These are phyloP conservation scores for Dicentrarchus labrax DNA, from an alignment of 2,113 vertebrate genomes.

Conservation along the genomic window DNA sequence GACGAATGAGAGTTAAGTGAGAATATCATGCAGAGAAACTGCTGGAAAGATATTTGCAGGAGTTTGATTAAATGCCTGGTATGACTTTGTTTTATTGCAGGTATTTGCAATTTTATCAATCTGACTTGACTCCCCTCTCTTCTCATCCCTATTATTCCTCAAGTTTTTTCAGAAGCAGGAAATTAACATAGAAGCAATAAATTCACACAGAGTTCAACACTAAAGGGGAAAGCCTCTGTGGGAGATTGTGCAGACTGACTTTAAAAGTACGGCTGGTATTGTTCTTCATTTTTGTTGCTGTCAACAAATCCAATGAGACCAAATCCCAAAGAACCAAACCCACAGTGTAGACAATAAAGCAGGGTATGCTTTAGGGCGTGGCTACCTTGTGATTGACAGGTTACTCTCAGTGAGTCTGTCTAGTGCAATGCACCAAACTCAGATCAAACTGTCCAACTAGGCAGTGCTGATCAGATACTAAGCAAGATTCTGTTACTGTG, in stretches of 20 bases:
- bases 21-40: neutral
- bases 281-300: neutral
- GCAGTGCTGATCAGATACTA: too few species aligned
- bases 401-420: too few species aligned
- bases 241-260: neutral
- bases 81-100: conserved; percentile 19
- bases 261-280: neutral
- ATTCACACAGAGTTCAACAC: neutral
- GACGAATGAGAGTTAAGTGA: neutral
- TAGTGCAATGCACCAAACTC: too few species aligned
- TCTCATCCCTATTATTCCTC: neutral
- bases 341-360: too few species aligned
- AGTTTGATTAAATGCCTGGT: neutral
- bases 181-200: conserved; percentile 17
- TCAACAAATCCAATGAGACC: neutral
- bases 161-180: conserved; percentile 9
- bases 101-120: conserved; percentile 1
- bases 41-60: neutral
- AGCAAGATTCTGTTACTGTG: too few species aligned
- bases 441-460: too few species aligned
- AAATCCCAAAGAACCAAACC: neutral
- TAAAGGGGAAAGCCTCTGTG: neutral
- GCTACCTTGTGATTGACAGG: too few species aligned
- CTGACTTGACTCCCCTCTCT: neutral
- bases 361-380: too few species aligned